These are phyloP conservation scores for Ceramica pisi DNA, from an alignment of 2,888 invertebrate species.

Conservation along the genomic window DNA sequence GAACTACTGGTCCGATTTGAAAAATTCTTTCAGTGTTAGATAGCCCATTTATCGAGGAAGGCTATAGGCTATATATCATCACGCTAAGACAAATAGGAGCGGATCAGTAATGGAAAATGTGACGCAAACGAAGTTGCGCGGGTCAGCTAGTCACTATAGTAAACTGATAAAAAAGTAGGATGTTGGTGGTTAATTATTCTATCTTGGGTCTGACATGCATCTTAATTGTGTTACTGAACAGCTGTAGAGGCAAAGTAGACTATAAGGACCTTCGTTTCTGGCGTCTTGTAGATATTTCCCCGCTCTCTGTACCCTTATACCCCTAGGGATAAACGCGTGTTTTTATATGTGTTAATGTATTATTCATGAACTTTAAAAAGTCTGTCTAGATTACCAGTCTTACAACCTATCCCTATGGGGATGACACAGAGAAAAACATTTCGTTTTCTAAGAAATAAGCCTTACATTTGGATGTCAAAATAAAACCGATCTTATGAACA, in stretches of 20 bases:
- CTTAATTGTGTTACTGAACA: not conserved
- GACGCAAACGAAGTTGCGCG: too few relatives aligned
- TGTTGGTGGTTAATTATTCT: too few relatives aligned
- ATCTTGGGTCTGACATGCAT: too few relatives aligned
- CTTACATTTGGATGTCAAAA: not conserved
- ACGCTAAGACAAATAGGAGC: too few relatives aligned
- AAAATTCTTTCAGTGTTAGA: too few relatives aligned
- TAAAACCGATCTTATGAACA: not conserved
- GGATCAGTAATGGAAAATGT: too few relatives aligned
- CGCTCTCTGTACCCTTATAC: too few relatives aligned
- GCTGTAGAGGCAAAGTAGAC: not conserved
- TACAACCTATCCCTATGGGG: conserved; percentile 8
- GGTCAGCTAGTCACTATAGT: too few relatives aligned
- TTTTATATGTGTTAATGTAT: conserved; percentile 6
- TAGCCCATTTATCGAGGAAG: too few relatives aligned
- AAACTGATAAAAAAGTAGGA: too few relatives aligned
- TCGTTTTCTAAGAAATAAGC: conserved; percentile 3
- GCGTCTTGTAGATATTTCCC: not conserved
- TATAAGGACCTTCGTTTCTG: not conserved
- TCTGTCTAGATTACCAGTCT: conserved; percentile 25
- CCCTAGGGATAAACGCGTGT: not conserved
- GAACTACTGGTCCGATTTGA: too few relatives aligned
- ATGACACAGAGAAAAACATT: not conserved
- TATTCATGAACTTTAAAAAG: conserved; percentile 43
- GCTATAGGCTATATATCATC: too few relatives aligned